Conservation (phyloP, 23 tunicate species). For the Ciona savignyi region DNA sequence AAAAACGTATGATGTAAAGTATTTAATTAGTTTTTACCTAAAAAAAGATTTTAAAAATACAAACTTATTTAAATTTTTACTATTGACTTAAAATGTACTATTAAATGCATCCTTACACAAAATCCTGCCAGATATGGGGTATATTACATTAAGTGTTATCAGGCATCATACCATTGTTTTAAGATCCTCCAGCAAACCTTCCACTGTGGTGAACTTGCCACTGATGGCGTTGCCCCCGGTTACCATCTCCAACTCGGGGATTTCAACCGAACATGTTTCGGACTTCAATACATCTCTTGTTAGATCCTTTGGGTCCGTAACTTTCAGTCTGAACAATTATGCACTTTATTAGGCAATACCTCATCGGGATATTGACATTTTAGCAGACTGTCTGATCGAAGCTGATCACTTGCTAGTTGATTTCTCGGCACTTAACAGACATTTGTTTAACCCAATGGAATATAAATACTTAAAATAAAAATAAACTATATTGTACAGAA, state of each 20-base stretch:
- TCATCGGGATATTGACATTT: no score
- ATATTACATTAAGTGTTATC: not conserved
- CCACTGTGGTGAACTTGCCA: conserved; percentile 97
- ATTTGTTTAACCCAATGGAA: not conserved
- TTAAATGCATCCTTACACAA: no score
- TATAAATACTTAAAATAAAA: no score
- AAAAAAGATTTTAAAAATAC: no score
- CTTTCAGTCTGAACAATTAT: conserved; percentile 20
- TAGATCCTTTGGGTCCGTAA: conserved; percentile 37
- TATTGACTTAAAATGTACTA: no score
- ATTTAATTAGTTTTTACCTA: no score
- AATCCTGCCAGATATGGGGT: not conserved
- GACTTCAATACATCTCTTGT: conserved; percentile 78
- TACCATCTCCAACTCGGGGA: conserved; percentile 80
- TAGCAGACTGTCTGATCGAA: no score
- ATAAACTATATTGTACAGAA: no score
- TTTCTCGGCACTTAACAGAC: not conserved
- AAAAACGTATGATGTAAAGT: no score
- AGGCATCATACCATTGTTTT: conserved; percentile 19
- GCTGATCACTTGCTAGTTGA: not conserved
- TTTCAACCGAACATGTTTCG: conserved; percentile 60
- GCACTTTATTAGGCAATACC: no score
- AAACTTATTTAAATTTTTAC: no score
- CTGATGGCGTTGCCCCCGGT: conserved; percentile 58
- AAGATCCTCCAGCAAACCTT: conserved; percentile 75